These are phyloP conservation scores for Myiopsitta monachus DNA, from an alignment of 2,113 vertebrate species.

Conservation along the genomic window DNA sequence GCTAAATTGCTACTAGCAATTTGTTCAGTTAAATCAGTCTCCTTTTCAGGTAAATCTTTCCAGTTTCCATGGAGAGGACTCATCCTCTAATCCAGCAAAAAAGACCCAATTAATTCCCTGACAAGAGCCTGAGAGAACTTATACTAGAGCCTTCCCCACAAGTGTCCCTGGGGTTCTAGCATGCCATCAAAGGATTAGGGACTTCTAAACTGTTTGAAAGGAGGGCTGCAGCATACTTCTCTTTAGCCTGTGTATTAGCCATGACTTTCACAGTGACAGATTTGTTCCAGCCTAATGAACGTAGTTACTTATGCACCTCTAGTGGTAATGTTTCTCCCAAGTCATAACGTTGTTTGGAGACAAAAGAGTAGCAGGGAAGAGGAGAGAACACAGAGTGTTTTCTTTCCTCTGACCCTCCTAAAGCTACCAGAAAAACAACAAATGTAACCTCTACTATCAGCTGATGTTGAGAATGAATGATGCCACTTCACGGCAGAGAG, in stretches of 20 bases:
- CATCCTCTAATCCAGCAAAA: constrained; percentile 2
- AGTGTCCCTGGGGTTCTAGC: background rate
- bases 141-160: background rate
- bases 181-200: background rate
- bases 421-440: background rate
- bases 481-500: background rate
- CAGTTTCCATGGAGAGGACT: constrained; percentile 38
- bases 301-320: background rate
- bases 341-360: background rate
- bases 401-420: background rate
- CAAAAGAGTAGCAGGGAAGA: background rate
- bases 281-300: background rate
- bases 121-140: background rate
- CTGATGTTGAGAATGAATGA: background rate
- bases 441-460: background rate
- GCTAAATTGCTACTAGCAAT: background rate
- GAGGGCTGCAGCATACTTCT: background rate
- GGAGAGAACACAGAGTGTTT: background rate
- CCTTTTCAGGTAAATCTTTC: background rate
- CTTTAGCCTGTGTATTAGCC: background rate
- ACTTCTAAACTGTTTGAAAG: background rate
- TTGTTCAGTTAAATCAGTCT: background rate
- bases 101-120: background rate
- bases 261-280: background rate
- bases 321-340: background rate